Evolutionary conservation across 2,113 vertebrate genomes (phyloP).

Genomic region (Felis catus): F.catus_Fca126_mat1.0 CM031415.1:57400501-57401000

Average conservation of each 20-base stretch:
- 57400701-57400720: not conserved
- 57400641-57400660: not conserved
- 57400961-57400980: not conserved
- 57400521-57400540: not conserved
- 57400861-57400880: not conserved
- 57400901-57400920: not conserved
- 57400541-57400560: not conserved
- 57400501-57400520: not conserved
- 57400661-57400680: not conserved
- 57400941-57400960: not conserved
- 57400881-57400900: not conserved
- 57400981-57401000: constrained; percentile 1
- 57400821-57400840: not conserved
- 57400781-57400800: not conserved
- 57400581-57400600: not conserved
- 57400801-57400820: not conserved
- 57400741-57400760: not conserved
- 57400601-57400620: not conserved
- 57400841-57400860: not conserved
- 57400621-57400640: not conserved
- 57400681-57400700: not conserved
- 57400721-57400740: not conserved
- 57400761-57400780: not conserved
- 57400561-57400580: not conserved
- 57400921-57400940: not conserved